Conservation (phyloP, 2,113 vertebrate genomes). For the Nesogale talazaci region DNA sequence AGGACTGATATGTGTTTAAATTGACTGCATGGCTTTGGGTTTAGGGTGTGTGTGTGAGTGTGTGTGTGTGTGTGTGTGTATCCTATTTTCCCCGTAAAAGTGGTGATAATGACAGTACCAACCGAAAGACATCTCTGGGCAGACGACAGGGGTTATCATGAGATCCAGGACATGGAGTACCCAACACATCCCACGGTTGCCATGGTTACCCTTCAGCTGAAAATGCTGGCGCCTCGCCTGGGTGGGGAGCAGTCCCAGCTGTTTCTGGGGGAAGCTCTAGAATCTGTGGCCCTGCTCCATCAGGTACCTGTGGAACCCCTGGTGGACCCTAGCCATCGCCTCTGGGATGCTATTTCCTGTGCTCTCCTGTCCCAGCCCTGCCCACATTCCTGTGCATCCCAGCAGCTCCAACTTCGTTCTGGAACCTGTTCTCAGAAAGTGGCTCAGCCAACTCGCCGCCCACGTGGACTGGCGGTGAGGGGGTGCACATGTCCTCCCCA, state of each 20-base stretch:
- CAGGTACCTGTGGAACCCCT: too few relatives aligned
- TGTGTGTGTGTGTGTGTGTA: not conserved
- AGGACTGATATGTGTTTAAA: not conserved
- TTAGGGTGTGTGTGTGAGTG: not conserved
- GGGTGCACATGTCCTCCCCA: not conserved
- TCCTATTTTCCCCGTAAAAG: not conserved
- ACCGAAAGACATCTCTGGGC: not conserved
- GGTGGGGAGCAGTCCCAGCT: rapidly evolving
- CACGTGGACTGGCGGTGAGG: not conserved
- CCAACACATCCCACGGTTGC: not conserved
- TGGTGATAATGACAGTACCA: not conserved
- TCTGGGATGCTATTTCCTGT: not conserved
- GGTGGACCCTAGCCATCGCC: too few relatives aligned
- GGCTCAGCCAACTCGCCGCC: not conserved
- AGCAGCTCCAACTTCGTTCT: not conserved
- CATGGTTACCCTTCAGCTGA: not conserved
- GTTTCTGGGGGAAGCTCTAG: not conserved
- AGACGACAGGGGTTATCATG: not conserved
- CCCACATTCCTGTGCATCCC: not conserved
- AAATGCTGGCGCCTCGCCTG: not conserved
- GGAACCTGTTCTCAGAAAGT: not conserved
- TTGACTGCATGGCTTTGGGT: not conserved
- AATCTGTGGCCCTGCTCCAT: not conserved
- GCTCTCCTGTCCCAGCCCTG: not conserved
- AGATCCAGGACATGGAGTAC: not conserved